Percentiles rank a stretch among this genome's conserved stretches.
Conservation (phyloP, 2,888 invertebrate species). For the Drosophila nr. perissopoda region DNA sequence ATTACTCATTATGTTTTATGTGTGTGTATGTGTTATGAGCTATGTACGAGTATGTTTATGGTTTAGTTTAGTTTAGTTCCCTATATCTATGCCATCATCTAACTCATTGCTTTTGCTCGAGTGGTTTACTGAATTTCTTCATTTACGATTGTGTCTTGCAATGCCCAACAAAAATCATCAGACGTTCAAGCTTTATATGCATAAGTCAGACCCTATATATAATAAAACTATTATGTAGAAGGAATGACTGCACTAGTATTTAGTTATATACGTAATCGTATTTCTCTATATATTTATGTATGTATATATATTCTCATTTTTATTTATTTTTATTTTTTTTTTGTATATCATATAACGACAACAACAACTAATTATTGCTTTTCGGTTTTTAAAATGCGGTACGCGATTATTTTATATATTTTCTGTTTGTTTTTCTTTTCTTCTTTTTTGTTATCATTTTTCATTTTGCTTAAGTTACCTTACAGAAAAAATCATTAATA, state of each 20-base stretch:
- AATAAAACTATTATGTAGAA: conserved; percentile 63
- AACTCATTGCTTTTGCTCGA: conserved; percentile 31
- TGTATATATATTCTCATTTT: conserved; percentile 44
- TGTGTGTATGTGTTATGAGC: conserved; percentile 29
- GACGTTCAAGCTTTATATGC: conserved; percentile 75
- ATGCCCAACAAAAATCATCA: conserved; percentile 78
- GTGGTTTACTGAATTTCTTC: conserved; percentile 48
- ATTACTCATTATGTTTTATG: conserved; percentile 31
- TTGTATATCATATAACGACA: conserved; percentile 73
- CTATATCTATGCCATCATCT: conserved; percentile 36
- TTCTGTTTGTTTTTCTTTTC: conserved; percentile 15
- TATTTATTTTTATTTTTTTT: conserved; percentile 34
- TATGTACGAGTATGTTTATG: conserved; percentile 41
- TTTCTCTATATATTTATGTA: conserved; percentile 60
- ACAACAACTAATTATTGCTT: conserved; percentile 81
- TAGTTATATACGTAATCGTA: conserved; percentile 58
- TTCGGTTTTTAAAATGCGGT: conserved; percentile 76
- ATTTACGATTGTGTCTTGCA: conserved; percentile 78
- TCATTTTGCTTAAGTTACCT: conserved; percentile 58
- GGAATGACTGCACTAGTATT: conserved; percentile 72
- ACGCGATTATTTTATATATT: conserved; percentile 53
- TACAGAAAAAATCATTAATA: conserved; percentile 72
- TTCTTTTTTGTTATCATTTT: conserved; percentile 19
- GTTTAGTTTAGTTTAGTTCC: conserved; percentile 28
- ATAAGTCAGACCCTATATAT: conserved; percentile 67